A percentile compares a stretch with the other conserved stretches of the same genome.
Evolutionary conservation across 2,797 vertebrate genomes (phyloP).

Genomic region (Oryzias dopingdopingensis): DNA sequence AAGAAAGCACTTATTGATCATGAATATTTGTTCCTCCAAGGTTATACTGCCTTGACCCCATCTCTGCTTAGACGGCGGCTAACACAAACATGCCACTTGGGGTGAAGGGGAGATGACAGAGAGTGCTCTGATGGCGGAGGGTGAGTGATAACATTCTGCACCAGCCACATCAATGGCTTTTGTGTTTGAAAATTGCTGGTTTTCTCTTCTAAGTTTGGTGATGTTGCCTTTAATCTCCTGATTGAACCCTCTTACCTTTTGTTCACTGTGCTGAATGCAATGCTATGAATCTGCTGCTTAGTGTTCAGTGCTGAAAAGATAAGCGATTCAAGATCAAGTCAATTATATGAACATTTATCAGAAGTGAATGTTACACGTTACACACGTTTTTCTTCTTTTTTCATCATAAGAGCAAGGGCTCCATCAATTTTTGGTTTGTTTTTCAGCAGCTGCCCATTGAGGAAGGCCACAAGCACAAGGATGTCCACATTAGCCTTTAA

Average conservation of each 20-base stretch:
- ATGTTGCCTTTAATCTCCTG: neutral
- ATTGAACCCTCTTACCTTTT: neutral
- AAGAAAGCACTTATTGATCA: constrained; percentile 82
- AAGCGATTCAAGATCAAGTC: too few relatives aligned
- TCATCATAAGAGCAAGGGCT: too few relatives aligned
- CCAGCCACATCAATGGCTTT: constrained; percentile 9
- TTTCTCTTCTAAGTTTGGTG: neutral
- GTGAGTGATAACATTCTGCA: constrained; percentile 26
- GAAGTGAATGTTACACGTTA: too few relatives aligned
- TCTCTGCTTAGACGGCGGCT: constrained; percentile 68
- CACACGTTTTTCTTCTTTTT: too few relatives aligned
- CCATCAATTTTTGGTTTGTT: too few relatives aligned
- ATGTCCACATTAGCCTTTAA: too few relatives aligned
- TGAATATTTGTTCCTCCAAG: constrained; percentile 83
- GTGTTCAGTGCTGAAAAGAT: neutral
- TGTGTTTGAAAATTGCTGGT: neutral
- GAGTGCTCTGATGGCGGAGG: constrained; percentile 36
- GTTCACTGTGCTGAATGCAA: constrained; percentile 1
- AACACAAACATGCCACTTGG: constrained; percentile 69
- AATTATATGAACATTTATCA: too few relatives aligned
- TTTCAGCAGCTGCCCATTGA: too few relatives aligned
- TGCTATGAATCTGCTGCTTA: neutral
- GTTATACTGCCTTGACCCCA: constrained; percentile 75
- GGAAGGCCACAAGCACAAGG: too few relatives aligned
- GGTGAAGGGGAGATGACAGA: constrained; percentile 66